phyloP scores from a whole-genome alignment of 1,140 invertebrate genomes.

The Octopus sinensis region DNA sequence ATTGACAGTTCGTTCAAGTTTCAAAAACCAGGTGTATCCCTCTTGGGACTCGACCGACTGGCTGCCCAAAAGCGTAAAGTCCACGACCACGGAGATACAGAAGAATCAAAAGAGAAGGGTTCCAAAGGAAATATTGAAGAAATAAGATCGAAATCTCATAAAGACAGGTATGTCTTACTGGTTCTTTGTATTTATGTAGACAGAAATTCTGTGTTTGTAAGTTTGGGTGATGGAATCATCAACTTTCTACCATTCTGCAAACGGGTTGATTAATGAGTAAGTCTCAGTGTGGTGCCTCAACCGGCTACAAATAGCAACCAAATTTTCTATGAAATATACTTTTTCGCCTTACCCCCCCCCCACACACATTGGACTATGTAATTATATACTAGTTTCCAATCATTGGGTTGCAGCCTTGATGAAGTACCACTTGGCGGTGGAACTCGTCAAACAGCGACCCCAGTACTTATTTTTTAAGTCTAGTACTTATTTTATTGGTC shows the following conservation, averaged over 20 bases:
- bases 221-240: background rate
- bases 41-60: conserved; percentile 83
- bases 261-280: background rate
- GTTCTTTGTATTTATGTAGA: background rate
- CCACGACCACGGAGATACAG: conserved; percentile 56
- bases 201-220: background rate
- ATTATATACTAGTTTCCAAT: too few species aligned
- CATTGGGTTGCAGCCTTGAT: too few species aligned
- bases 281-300: too few species aligned
- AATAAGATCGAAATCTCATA: conserved; percentile 65
- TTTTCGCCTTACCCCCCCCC: too few species aligned
- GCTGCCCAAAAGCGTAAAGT: conserved; percentile 65
- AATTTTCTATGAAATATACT: too few species aligned
- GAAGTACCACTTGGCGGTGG: too few species aligned
- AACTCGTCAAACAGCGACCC: too few species aligned
- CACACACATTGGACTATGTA: too few species aligned
- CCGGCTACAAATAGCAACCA: too few species aligned
- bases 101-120: conserved; percentile 51
- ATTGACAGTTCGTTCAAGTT: conserved; percentile 61
- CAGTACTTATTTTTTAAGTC: too few species aligned
- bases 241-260: background rate
- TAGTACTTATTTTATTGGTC: too few species aligned
- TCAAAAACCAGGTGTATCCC: conserved; percentile 73
- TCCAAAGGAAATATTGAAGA: conserved; percentile 51
- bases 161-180: conserved; percentile 23